Percentiles rank a stretch among this genome's conserved stretches.
phyloP scores from a whole-genome alignment of 2,113 vertebrate genomes.

The Cinclus cinclus region DNA sequence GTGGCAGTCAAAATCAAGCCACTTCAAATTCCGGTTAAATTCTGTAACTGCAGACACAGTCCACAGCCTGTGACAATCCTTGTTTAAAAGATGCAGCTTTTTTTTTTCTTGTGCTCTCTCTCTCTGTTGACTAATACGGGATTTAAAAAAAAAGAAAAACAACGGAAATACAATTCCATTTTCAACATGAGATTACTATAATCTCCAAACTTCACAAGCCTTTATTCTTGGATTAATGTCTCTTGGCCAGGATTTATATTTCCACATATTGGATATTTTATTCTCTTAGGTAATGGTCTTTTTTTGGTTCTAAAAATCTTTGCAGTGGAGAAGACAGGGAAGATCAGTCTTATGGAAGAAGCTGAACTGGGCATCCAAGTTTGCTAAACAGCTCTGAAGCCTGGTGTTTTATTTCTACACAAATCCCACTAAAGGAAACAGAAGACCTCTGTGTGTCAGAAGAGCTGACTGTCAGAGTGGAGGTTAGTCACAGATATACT shows the following conservation, averaged over 20 bases:
- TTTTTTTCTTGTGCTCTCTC: not conserved
- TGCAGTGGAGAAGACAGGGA: not conserved
- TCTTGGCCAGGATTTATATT: slow-evolving; percentile 1
- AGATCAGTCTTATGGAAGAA: not conserved
- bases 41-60: not conserved
- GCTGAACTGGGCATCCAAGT: not conserved
- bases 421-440: not conserved
- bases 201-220: slow-evolving; percentile 29
- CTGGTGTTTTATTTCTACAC: not conserved
- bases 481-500: not conserved
- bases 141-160: not conserved
- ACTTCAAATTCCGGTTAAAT: not conserved
- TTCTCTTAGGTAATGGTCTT: not conserved
- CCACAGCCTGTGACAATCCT: not conserved
- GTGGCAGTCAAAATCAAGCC: not conserved
- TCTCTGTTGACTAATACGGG: not conserved
- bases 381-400: not conserved
- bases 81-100: not conserved
- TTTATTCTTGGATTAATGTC: slow-evolving; percentile 46
- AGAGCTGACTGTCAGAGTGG: not conserved
- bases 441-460: not conserved
- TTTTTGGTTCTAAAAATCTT: not conserved
- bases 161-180: slow-evolving; percentile 26
- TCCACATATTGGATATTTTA: slow-evolving; percentile 1
- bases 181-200: slow-evolving; percentile 37